These are phyloP conservation scores for Sceliomorpha sp. DNA, from an alignment of 2,888 invertebrate species.

Conservation along the genomic window DNA sequence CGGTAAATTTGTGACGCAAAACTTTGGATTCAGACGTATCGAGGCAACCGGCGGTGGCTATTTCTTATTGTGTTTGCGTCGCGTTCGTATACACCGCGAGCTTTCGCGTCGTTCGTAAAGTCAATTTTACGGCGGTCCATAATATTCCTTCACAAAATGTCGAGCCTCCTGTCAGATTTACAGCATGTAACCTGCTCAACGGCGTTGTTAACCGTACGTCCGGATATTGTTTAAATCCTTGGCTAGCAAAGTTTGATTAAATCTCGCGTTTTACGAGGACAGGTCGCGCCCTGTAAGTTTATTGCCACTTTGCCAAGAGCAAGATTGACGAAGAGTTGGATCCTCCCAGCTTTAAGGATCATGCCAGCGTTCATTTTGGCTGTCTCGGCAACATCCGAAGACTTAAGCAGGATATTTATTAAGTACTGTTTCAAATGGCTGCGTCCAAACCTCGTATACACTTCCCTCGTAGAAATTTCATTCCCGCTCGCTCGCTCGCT, in stretches of 20 bases:
- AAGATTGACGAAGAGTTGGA: conserved; percentile 28
- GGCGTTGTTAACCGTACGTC: conserved; percentile 28
- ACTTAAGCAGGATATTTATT: conserved; percentile 8
- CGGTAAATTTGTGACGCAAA: conserved; percentile 5
- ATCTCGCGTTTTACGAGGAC: conserved; percentile 67
- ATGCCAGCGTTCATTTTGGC: conserved; percentile 24
- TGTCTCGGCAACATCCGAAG: neutral
- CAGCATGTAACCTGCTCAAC: conserved; percentile 36
- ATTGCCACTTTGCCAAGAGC: conserved; percentile 33
- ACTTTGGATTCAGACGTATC: neutral
- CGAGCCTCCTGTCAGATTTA: conserved; percentile 40
- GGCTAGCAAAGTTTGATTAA: conserved; percentile 67
- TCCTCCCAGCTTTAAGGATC: conserved; percentile 20
- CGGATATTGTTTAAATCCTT: conserved; percentile 55
- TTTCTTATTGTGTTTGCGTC: conserved; percentile 20
- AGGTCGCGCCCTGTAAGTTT: conserved; percentile 40
- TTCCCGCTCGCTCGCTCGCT: no score
- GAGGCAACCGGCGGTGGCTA: neutral
- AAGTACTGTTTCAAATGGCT: neutral
- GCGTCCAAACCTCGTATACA: conserved; percentile 7
- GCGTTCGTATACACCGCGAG: conserved; percentile 1
- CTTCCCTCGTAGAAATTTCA: neutral
- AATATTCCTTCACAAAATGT: conserved; percentile 25
- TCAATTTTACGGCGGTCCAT: conserved; percentile 29
- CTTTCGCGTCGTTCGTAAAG: conserved; percentile 21